Percentiles rank a stretch among this genome's conserved stretches.
Evolutionary conservation across 2,113 vertebrate species (phyloP).

Genomic region (Sphaerodactylus townsendi): DNA sequence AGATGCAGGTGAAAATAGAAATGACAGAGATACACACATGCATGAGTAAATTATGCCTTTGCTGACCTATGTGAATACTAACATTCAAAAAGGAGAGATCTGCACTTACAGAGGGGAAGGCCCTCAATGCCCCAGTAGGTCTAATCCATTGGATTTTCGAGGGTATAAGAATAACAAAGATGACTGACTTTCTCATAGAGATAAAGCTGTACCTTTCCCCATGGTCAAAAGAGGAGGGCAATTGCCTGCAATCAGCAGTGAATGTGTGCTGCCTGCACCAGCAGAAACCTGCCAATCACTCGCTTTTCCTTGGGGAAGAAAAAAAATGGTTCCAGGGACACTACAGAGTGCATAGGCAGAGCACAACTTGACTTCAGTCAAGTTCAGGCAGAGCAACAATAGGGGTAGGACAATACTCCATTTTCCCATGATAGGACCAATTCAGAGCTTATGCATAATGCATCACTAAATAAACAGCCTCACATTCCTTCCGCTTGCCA

Average conservation of each 20-base stretch:
- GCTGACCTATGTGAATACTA: neutral
- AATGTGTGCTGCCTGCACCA: slow-evolving; percentile 67
- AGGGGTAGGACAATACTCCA: slow-evolving; percentile 52
- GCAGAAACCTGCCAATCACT: slow-evolving; percentile 85
- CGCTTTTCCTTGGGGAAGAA: slow-evolving; percentile 5
- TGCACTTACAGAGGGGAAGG: neutral
- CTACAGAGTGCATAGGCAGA: slow-evolving; percentile 63
- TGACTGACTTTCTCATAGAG: slow-evolving; percentile 69
- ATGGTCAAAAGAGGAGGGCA: slow-evolving; percentile 79
- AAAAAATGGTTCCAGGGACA: slow-evolving; percentile 65
- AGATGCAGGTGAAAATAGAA: neutral
- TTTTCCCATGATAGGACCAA: slow-evolving; percentile 54
- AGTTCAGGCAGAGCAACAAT: slow-evolving; percentile 72
- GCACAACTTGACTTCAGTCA: slow-evolving; percentile 73
- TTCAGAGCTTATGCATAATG: slow-evolving; percentile 66
- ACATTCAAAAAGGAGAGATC: slow-evolving; percentile 25
- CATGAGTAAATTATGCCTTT: slow-evolving; percentile 2
- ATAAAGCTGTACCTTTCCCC: slow-evolving; percentile 81
- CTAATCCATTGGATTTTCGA: slow-evolving; percentile 49
- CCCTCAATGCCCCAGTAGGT: slow-evolving; percentile 35
- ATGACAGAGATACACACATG: neutral
- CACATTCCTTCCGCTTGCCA: slow-evolving; percentile 50
- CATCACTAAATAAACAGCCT: slow-evolving; percentile 34
- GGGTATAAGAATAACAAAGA: slow-evolving; percentile 59
- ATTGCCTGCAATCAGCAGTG: slow-evolving; percentile 81